Percentiles rank a stretch among this genome's conserved stretches.
These are phyloP conservation scores for Cladorhizidae sp. DNA, from an alignment of 37 sponge, comb jelly and placozoan species.

Conservation along the genomic window DNA sequence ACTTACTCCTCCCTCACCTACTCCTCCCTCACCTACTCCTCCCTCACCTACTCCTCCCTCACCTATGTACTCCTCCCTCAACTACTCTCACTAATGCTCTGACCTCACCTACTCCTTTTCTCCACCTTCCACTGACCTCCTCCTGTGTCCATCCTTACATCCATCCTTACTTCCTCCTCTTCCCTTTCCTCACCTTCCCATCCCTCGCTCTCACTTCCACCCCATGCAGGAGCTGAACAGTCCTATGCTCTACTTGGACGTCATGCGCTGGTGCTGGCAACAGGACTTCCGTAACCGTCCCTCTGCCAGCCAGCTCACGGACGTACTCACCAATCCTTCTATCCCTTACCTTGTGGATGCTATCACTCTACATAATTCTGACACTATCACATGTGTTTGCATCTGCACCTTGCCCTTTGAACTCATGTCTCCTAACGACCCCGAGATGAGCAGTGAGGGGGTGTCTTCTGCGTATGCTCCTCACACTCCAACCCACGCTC, in stretches of 20 bases:
- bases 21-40: neutral
- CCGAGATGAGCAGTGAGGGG: neutral
- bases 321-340: constrained; percentile 38
- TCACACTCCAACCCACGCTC: constrained; percentile 13
- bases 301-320: constrained; percentile 47
- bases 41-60: neutral
- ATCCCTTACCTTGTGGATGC: constrained; percentile 45
- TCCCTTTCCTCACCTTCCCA: neutral
- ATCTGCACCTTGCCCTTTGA: constrained; percentile 58
- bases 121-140: too few species aligned
- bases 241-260: constrained; percentile 72
- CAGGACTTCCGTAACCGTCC: constrained; percentile 72
- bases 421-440: constrained; percentile 7
- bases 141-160: too few species aligned
- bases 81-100: neutral
- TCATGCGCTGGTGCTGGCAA: constrained; percentile 91
- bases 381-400: constrained; percentile 48
- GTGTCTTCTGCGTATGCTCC: neutral
- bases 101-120: too few species aligned
- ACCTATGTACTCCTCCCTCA: neutral
- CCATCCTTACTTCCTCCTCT: neutral
- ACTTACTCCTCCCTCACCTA: neutral
- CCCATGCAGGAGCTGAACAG: constrained; percentile 70
- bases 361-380: constrained; percentile 14
- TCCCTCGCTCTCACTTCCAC: neutral